Conservation (phyloP, 2,888 invertebrate genomes). For the Beris chalybata region DNA sequence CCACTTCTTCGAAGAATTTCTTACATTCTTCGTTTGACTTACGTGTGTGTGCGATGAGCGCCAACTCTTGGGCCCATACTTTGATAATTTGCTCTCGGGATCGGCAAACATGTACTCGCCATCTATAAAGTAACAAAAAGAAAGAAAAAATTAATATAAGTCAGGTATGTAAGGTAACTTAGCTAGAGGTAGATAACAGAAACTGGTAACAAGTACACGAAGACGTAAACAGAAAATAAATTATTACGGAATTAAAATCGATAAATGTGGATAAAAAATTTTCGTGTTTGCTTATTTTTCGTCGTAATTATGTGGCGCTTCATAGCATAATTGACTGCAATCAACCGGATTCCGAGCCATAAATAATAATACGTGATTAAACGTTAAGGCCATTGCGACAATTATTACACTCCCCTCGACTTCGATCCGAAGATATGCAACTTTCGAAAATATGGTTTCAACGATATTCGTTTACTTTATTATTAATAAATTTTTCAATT, state of each 20-base stretch:
- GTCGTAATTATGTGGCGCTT: conserved; percentile 35
- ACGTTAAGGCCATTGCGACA: too few relatives aligned
- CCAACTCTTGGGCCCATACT: conserved; percentile 96
- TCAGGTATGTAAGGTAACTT: neutral
- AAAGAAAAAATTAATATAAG: conserved; percentile 18
- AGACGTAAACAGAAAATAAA: neutral
- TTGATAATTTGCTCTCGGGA: conserved; percentile 91
- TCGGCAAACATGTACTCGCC: conserved; percentile 95
- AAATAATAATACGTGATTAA: too few relatives aligned
- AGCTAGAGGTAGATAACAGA: neutral
- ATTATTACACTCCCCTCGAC: too few relatives aligned
- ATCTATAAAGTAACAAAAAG: conserved; percentile 66
- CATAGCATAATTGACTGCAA: conserved; percentile 32
- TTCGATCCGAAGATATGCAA: too few relatives aligned
- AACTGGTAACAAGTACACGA: neutral
- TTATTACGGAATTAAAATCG: neutral
- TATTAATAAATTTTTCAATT: too few relatives aligned
- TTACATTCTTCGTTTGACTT: conserved; percentile 54
- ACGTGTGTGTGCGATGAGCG: conserved; percentile 90
- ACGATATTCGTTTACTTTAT: too few relatives aligned
- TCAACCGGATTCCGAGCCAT: conserved; percentile 32
- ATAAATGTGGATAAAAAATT: neutral
- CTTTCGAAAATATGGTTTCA: too few relatives aligned
- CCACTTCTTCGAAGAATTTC: neutral
- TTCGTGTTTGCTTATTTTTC: conserved; percentile 28